Base-by-base conservation (phyloP, 2,888 invertebrate genomes). In the Ichneumon xanthorius region DNA sequence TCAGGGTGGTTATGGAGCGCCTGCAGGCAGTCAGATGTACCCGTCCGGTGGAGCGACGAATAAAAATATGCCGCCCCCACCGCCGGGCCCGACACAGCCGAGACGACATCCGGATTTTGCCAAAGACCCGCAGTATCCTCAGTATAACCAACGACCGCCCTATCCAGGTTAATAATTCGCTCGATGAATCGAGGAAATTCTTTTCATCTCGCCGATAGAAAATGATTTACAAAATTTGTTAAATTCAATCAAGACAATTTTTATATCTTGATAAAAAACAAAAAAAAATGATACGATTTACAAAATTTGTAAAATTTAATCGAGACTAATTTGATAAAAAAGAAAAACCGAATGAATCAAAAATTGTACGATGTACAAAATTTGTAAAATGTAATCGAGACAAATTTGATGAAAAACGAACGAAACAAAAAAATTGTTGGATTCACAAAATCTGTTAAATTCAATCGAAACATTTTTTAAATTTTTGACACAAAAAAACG, bases 61-160 rank as follows among this genome's bases (percentile, higher is more conserved):
- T 90, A 96, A 95, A 91, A 95, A 95, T 88, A 95, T 96, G 95
- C 96, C 96, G 61, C 95, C 96, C 70, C 95, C 96, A 91, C 95
- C 96, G 88, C 96, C 96, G 77, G 93, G 93, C 78, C 93, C 94
- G 40, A 94, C 91, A 72, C 96, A 97, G 90, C 97, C 96, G 65
- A 95, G 97, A 89, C 95, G 97, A 91, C 97, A 97, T 95, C 97
- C 97, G 78, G 97, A 97, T 94, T 97, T 97, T 95, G 96, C 96
- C 90, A 97, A 97, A 95, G 97, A 97, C 92, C 96, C 96, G 92
- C 95, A 95, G 87, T 96, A 96, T 94, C 95, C 96, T 84, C 95
- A 96, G 85, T 96, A 96, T 93, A 95, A 95, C 90, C 96, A 96
- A 90, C 94, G 96, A 91, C 96, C 96, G 86, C 95, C 96, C 90